Percentiles rank a stretch among this genome's conserved stretches.
Evolutionary conservation across 2,113 vertebrate species (phyloP).

Genomic region (Paralichthys olivaceus): DNA sequence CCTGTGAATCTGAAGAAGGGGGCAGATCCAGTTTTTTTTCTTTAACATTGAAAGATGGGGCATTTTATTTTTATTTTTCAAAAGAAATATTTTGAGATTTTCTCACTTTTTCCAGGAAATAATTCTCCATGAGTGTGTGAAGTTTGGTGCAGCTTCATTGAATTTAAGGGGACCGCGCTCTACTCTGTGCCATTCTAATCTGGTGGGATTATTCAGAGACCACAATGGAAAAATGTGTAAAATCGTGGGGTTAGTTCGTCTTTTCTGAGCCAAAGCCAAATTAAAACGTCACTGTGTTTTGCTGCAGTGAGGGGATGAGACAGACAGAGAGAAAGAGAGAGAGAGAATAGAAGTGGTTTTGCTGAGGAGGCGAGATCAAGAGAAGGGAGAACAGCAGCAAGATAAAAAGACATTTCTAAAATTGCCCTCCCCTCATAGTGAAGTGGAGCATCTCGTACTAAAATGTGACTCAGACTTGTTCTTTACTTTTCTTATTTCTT

Average conservation of each 20-base stretch:
- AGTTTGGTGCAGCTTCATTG: too few relatives aligned
- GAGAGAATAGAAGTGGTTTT: conserved; percentile 37
- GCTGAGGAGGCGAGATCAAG: conserved; percentile 74
- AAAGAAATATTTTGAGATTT: too few relatives aligned
- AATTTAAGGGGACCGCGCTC: too few relatives aligned
- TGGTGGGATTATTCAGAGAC: neutral
- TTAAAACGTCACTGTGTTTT: neutral
- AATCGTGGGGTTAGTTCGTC: neutral
- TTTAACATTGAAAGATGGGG: too few relatives aligned
- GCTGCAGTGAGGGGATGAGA: neutral
- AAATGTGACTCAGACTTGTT: conserved; percentile 50
- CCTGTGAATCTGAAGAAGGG: too few relatives aligned
- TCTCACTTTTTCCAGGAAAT: too few relatives aligned
- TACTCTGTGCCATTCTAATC: neutral
- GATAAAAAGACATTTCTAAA: conserved; percentile 76
- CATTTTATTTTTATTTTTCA: too few relatives aligned
- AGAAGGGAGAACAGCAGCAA: conserved; percentile 75
- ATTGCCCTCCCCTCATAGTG: conserved; percentile 37
- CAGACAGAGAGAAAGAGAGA: neutral
- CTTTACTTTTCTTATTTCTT: neutral
- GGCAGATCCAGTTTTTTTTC: too few relatives aligned
- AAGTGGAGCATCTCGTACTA: conserved; percentile 62
- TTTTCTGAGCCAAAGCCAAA: neutral
- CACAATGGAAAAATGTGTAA: neutral
- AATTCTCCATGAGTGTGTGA: too few relatives aligned